phyloP scores from a whole-genome alignment of 2,797 vertebrate species.

The Sebastes nivosus region DNA sequence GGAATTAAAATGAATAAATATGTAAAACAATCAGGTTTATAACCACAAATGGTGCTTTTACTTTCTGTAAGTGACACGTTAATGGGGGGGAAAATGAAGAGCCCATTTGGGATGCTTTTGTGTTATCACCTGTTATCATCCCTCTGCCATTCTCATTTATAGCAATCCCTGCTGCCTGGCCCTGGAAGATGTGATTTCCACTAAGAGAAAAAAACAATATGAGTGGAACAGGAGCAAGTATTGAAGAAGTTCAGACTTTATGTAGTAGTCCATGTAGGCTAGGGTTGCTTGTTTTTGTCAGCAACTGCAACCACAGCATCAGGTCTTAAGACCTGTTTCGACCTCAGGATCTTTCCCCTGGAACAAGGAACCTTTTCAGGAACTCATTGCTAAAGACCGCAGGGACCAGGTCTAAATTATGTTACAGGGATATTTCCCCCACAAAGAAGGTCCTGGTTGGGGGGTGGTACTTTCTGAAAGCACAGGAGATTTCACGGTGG shows the following conservation, averaged over 20 bases:
- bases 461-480: too few relatives aligned
- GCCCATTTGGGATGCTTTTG: background rate
- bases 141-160: constrained; percentile 94
- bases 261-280: background rate
- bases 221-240: background rate
- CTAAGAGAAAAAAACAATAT: constrained; percentile 65
- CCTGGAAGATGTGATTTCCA: constrained; percentile 94
- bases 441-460: too few relatives aligned
- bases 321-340: background rate
- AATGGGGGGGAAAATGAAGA: background rate
- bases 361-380: background rate
- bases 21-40: background rate
- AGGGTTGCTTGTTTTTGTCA: background rate
- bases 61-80: background rate
- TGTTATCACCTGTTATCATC: constrained; percentile 87
- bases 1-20: constrained; percentile 7
- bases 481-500: too few relatives aligned
- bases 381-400: too few relatives aligned
- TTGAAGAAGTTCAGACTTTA: background rate
- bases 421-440: too few relatives aligned
- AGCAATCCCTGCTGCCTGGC: constrained; percentile 93
- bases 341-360: background rate
- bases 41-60: background rate
- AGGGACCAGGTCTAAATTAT: too few relatives aligned
- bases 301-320: background rate